Evolutionary conservation across 1,140 invertebrate species (phyloP), one percentile per base, ranked within the genome.

Genomic region (Cotesia vestalis): DNA sequence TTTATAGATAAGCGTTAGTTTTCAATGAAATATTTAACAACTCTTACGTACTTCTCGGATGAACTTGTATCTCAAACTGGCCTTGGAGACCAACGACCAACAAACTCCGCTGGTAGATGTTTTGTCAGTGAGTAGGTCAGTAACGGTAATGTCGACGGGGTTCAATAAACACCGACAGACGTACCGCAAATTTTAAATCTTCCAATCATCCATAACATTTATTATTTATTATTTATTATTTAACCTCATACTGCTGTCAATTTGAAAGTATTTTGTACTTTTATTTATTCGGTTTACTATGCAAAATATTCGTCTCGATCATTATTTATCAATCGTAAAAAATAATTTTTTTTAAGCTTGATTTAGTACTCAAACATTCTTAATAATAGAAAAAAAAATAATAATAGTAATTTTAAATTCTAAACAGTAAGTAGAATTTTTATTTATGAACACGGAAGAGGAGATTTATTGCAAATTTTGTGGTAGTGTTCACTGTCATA

Each of bases 101-200:
- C 70, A 70, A 77, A 69, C 68, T 27, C 64, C 73, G 75, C 79
- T 72, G 78, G 76, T 77, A 79, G 81, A 78, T 80, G 77, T 78
- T 83, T 81, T 83, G 73, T 81, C 81, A 81, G 77, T 83, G 84
- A 86, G 83, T 86, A 78, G 85, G 85, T 85, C 85, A 79, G 66
- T 86, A 87, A 86, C 85, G 85, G 85, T 84, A 71, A 51, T 34
- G 83, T 73, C 69, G 66, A 51, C 17, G 62, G 79, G 78, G 84
- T 85, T 85, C 84, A 86, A 86, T 84, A 84, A 85, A 84, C 83
- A 75, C 80, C 64, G 71, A 75, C 34, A 73, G 68, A 63, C 70
- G 59, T 66, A 12, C 81, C 73, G 76, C 69, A 34, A 71, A 71
- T 71, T 64, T 38, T 20, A 53, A 66, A 79, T 82, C 80, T 82